Conservation (phyloP, 2,888 invertebrate species). For the Nebria salina region DNA sequence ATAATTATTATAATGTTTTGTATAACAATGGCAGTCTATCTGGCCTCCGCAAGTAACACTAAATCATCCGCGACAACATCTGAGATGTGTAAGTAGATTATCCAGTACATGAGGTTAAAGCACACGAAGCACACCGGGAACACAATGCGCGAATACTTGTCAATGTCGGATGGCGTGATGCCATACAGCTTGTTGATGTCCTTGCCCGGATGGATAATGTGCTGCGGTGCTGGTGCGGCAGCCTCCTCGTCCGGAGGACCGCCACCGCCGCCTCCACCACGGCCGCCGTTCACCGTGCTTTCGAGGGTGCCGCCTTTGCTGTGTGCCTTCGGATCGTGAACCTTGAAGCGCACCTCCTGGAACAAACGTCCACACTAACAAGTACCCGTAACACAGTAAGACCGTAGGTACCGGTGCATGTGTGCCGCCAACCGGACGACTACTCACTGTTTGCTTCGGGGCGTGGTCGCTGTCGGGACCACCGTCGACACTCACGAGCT, state of each 20-base stretch:
- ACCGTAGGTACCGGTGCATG: constrained; percentile 37
- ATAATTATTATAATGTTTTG: constrained; percentile 6
- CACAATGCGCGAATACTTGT: constrained; percentile 98
- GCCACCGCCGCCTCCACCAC: constrained; percentile 71
- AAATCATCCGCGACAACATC: constrained; percentile 95
- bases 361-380: constrained; percentile 72
- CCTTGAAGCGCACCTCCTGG: constrained; percentile 96
- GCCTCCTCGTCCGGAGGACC: constrained; percentile 69
- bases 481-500: constrained; percentile 86
- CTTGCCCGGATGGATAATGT: constrained; percentile 88
- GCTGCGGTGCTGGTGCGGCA: constrained; percentile 74
- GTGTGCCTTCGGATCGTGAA: constrained; percentile 93
- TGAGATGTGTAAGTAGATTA: constrained; percentile 95
- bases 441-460: constrained; percentile 81
- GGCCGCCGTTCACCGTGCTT: constrained; percentile 87
- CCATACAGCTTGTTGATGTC: constrained; percentile 92
- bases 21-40: constrained; percentile 20
- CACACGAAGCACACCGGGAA: constrained; percentile 99
- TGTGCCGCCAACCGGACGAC: constrained; percentile 61
- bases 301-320: constrained; percentile 92
- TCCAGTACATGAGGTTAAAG: constrained; percentile 99
- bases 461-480: constrained; percentile 78
- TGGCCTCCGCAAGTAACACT: constrained; percentile 79
- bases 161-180: constrained; percentile 97
- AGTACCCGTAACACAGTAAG: constrained; percentile 65